phyloP scores from a whole-genome alignment of 2,888 invertebrate genomes.

The Choreutis nemorana region DNA sequence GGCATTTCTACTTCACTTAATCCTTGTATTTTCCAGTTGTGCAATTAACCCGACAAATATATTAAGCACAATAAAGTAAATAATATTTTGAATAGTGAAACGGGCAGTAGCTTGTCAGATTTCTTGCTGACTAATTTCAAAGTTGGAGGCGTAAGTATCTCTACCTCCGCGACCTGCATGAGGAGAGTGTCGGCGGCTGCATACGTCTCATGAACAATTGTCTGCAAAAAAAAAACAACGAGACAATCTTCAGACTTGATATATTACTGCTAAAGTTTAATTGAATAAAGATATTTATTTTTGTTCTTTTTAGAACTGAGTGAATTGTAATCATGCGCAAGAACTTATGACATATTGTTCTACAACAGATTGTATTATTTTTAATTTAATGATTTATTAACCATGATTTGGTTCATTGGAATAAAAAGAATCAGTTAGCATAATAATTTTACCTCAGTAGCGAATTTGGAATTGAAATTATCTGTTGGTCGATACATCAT shows the following conservation, averaged over 20 bases:
- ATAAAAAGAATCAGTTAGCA: constrained; percentile 1
- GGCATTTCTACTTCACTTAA: neutral
- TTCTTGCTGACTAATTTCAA: neutral
- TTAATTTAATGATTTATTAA: no score
- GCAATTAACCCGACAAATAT: neutral
- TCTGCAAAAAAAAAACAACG: constrained; percentile 22
- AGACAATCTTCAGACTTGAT: no score
- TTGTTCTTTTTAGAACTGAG: no score
- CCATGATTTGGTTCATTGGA: no score
- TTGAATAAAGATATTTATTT: no score
- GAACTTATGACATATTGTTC: no score
- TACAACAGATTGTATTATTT: no score
- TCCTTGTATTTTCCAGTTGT: neutral
- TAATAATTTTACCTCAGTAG: constrained; percentile 34
- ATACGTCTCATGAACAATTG: constrained; percentile 46
- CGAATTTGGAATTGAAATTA: constrained; percentile 28
- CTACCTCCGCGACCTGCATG: constrained; percentile 26
- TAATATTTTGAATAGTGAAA: neutral
- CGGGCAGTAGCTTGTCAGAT: neutral
- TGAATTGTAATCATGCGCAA: no score
- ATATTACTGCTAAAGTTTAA: no score
- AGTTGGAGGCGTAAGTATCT: neutral
- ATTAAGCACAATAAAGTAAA: neutral
- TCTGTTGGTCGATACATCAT: constrained; percentile 48
- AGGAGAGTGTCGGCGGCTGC: constrained; percentile 50